These are phyloP conservation scores for Dryobates pubescens DNA, from an alignment of 2,797 vertebrate genomes.

Conservation along the genomic window DNA sequence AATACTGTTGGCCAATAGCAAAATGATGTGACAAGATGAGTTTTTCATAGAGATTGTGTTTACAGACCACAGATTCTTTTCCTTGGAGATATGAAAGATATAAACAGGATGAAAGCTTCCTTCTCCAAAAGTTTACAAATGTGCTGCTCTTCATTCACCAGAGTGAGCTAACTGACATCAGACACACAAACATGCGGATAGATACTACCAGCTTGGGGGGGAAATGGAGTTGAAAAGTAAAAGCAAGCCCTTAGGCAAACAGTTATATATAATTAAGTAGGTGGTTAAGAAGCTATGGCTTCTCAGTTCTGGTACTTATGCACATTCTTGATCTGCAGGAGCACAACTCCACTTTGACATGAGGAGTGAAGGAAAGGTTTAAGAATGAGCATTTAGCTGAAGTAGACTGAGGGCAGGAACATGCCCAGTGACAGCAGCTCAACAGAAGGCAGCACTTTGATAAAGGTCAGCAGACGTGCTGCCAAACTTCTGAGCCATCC, in stretches of 20 bases:
- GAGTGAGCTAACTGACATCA: background rate
- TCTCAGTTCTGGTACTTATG: background rate
- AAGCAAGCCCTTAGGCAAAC: background rate
- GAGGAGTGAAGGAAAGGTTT: fast-evolving
- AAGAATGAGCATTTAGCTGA: fast-evolving
- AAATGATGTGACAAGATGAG: background rate
- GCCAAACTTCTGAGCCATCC: background rate
- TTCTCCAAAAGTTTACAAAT: background rate
- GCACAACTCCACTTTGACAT: background rate
- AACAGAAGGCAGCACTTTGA: background rate
- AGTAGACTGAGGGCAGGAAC: background rate
- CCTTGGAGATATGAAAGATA: background rate
- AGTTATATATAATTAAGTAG: background rate
- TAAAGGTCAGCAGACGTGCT: background rate
- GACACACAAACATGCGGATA: background rate
- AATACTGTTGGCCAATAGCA: background rate
- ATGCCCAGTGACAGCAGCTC: background rate
- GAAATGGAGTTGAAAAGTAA: background rate
- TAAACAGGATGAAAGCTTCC: slow-evolving; percentile 22
- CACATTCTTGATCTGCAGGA: fast-evolving
- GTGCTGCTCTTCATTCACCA: background rate
- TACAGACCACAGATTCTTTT: background rate
- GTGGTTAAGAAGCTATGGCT: background rate
- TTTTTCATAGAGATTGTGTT: background rate
- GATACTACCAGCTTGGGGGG: background rate